Conservation (phyloP, 2,113 vertebrate genomes). For the Brachionichthys hirsutus region DNA sequence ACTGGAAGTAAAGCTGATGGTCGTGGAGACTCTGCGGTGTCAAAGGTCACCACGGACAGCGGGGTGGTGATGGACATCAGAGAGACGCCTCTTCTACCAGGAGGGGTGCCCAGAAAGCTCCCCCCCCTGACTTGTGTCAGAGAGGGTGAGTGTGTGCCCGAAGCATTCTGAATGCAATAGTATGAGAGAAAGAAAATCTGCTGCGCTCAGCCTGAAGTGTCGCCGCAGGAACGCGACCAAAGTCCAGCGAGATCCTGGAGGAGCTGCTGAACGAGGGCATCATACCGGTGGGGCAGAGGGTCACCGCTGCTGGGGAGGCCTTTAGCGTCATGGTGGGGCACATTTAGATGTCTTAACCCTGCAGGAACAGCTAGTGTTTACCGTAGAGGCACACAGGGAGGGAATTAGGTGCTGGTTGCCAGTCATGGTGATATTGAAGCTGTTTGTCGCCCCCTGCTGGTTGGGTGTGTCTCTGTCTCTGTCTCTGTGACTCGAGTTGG, state of each 20-base stretch:
- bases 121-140: conserved; percentile 35
- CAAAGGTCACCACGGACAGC: conserved; percentile 76
- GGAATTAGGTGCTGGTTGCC: too few species aligned
- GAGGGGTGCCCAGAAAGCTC: conserved; percentile 45
- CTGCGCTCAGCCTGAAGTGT: neutral
- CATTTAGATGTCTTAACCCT: too few species aligned
- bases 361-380: too few species aligned
- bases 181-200: neutral
- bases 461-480: too few species aligned
- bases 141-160: conserved; percentile 7
- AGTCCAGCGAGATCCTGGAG: conserved; percentile 83
- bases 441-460: conserved; percentile 24
- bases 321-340: conserved; percentile 79
- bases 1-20: conserved; percentile 39
- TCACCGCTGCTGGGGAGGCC: conserved; percentile 61
- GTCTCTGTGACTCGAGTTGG: conserved; percentile 57
- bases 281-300: conserved; percentile 71
- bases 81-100: conserved; percentile 45
- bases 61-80: conserved; percentile 72
- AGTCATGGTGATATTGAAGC: too few species aligned
- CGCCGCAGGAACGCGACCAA: conserved; percentile 59
- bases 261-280: conserved; percentile 84
- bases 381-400: too few species aligned
- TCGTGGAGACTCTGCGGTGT: conserved; percentile 75
- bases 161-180: neutral